A percentile compares a stretch with the other conserved stretches of the same genome.
phyloP scores from a whole-genome alignment of 2,797 vertebrate genomes.

The Trematomus bernacchii region DNA sequence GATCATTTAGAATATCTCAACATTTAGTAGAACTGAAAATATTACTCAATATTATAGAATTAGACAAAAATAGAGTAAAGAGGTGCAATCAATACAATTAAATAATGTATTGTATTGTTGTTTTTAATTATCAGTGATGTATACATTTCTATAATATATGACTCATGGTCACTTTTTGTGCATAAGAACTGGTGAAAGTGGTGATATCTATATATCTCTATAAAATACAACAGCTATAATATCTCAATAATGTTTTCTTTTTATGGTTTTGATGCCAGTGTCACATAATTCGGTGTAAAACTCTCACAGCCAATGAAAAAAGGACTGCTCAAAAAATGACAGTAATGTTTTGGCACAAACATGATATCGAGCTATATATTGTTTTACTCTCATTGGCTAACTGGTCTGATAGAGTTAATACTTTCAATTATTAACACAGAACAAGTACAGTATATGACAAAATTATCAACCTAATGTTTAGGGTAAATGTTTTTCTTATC shows the following conservation, averaged over 20 bases:
- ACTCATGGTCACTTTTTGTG: constrained; percentile 27
- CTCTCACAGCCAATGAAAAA: constrained; percentile 15
- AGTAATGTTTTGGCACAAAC: constrained; percentile 15
- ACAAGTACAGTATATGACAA: constrained; percentile 11
- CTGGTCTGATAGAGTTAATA: neutral
- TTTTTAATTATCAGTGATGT: constrained; percentile 6
- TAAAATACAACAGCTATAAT: constrained; percentile 30
- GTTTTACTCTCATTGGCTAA: neutral
- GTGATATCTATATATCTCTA: constrained; percentile 27
- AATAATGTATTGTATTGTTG: constrained; percentile 18
- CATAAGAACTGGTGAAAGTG: constrained; percentile 18
- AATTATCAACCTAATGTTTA: constrained; percentile 11
- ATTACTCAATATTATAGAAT: constrained; percentile 19
- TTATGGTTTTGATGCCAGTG: constrained; percentile 18
- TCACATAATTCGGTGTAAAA: constrained; percentile 40
- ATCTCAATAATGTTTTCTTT: constrained; percentile 7
- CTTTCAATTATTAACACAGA: constrained; percentile 5
- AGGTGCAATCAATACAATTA: constrained; percentile 38
- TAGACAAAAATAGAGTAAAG: constrained; percentile 21
- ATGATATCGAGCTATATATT: constrained; percentile 1
- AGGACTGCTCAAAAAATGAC: neutral
- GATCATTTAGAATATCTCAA: constrained; percentile 19
- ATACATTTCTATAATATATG: constrained; percentile 5
- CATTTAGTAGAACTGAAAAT: constrained; percentile 39
- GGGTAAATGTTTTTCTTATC: constrained; percentile 26